These are phyloP conservation scores for Sciurus niger DNA, from an alignment of 2,113 vertebrate species.

Conservation along the genomic window DNA sequence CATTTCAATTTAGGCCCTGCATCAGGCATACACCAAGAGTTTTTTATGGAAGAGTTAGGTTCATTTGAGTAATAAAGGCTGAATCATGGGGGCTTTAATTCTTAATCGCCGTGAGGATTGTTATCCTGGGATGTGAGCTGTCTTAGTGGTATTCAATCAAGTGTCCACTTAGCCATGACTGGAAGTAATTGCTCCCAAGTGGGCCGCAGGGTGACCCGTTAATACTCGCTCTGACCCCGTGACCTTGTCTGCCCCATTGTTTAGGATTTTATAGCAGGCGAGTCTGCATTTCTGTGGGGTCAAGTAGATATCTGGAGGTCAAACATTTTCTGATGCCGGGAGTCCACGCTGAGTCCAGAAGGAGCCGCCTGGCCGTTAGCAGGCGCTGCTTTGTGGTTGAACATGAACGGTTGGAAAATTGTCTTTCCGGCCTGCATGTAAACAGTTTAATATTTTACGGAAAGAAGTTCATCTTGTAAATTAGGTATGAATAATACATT, in stretches of 20 bases:
- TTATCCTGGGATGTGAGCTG: conserved; percentile 99
- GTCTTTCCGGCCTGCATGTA: conserved; percentile 89
- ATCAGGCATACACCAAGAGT: conserved; percentile 92
- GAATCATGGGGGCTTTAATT: conserved; percentile 99
- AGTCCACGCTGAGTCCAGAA: conserved; percentile 83
- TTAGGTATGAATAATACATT: conserved; percentile 93
- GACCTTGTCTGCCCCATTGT: conserved; percentile 99
- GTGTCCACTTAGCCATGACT: conserved; percentile 99
- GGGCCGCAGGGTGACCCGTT: conserved; percentile 99
- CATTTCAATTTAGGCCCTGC: conserved; percentile 94
- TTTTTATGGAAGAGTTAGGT: conserved; percentile 99
- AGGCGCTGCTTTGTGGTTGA: conserved; percentile 83
- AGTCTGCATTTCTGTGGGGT: conserved; percentile 93
- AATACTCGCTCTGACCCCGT: conserved; percentile 97
- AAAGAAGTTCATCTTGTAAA: conserved; percentile 92
- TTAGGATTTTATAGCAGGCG: conserved; percentile 95
- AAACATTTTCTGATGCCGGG: conserved; percentile 91
- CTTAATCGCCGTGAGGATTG: conserved; percentile 99
- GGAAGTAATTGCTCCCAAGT: conserved; percentile 99
- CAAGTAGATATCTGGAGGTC: conserved; percentile 95
- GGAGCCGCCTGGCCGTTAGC: conserved; percentile 85
- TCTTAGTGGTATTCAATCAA: conserved; percentile 99
- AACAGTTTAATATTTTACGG: conserved; percentile 93
- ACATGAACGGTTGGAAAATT: conserved; percentile 84
- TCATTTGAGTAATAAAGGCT: conserved; percentile 99